These are phyloP conservation scores for Trachelus iudaicus DNA, from an alignment of 2,888 invertebrate species.

Conservation along the genomic window DNA sequence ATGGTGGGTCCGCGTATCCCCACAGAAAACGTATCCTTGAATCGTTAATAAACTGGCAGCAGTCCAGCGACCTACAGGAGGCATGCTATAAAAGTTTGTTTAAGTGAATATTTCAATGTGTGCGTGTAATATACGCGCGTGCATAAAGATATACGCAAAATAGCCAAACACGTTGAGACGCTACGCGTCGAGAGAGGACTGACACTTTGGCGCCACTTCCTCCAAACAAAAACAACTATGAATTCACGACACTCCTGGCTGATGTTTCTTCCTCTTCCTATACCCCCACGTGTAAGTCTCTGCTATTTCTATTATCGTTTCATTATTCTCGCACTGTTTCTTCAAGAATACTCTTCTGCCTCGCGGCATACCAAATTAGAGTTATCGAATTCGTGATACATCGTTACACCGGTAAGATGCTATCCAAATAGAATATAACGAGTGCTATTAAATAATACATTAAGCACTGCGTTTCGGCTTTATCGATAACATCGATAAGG, in stretches of 20 bases:
- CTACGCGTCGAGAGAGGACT: slow-evolving; percentile 4
- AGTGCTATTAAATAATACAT: too few relatives aligned
- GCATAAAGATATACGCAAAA: neutral
- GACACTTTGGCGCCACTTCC: slow-evolving; percentile 43
- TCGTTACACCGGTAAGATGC: too few relatives aligned
- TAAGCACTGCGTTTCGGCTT: too few relatives aligned
- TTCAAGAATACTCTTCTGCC: too few relatives aligned
- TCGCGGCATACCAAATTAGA: too few relatives aligned
- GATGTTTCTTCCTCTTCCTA: slow-evolving; percentile 16
- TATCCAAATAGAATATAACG: too few relatives aligned
- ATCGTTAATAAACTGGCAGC: slow-evolving; percentile 9
- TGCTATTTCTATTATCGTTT: too few relatives aligned
- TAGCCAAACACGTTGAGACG: slow-evolving; percentile 6
- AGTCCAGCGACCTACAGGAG: neutral
- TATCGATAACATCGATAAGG: too few relatives aligned
- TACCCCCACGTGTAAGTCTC: too few relatives aligned
- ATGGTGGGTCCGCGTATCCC: neutral
- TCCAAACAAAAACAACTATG: slow-evolving; percentile 26
- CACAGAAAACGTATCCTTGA: slow-evolving; percentile 19
- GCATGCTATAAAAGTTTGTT: neutral
- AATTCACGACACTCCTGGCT: neutral
- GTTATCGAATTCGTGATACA: too few relatives aligned
- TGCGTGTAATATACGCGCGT: neutral
- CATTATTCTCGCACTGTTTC: too few relatives aligned
- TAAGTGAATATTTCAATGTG: neutral